phyloP scores from a whole-genome alignment of 2,797 vertebrate genomes.

The Acipenser oxyrinchus region DNA sequence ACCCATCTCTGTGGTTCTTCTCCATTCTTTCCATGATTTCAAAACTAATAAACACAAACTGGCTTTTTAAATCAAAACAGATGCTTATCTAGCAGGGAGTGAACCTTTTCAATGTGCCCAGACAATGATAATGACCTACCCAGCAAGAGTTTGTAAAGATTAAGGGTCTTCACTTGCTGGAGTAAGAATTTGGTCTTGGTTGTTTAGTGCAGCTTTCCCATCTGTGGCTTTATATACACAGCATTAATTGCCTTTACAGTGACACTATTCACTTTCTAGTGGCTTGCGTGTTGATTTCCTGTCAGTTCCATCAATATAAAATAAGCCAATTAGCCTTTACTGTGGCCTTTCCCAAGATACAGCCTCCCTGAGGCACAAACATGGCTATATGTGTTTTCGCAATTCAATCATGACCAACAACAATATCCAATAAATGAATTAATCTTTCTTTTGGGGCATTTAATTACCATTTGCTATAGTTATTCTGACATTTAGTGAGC shows the following conservation, averaged over 20 bases:
- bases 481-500: not conserved
- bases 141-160: not conserved
- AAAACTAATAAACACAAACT: slow-evolving; percentile 7
- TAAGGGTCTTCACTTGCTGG: not conserved
- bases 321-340: slow-evolving; percentile 11
- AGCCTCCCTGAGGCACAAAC: not conserved
- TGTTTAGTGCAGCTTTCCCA: not conserved
- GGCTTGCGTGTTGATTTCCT: slow-evolving; percentile 10
- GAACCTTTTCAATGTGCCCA: not conserved
- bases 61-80: not conserved
- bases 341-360: not conserved
- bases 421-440: slow-evolving; percentile 9
- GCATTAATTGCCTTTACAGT: not conserved
- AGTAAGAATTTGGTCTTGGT: not conserved
- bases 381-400: not conserved
- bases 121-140: not conserved
- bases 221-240: no score
- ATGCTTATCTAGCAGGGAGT: not conserved
- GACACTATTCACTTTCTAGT: not conserved
- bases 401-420: not conserved
- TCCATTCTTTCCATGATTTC: not conserved
- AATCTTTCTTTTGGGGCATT: not conserved
- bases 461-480: not conserved
- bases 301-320: slow-evolving; percentile 8
- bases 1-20: slow-evolving; percentile 1